A percentile compares a stretch with the other conserved stretches of the same genome.
Conservation (phyloP, 1,140 invertebrate genomes). For the Drosophila virilis region DNA sequence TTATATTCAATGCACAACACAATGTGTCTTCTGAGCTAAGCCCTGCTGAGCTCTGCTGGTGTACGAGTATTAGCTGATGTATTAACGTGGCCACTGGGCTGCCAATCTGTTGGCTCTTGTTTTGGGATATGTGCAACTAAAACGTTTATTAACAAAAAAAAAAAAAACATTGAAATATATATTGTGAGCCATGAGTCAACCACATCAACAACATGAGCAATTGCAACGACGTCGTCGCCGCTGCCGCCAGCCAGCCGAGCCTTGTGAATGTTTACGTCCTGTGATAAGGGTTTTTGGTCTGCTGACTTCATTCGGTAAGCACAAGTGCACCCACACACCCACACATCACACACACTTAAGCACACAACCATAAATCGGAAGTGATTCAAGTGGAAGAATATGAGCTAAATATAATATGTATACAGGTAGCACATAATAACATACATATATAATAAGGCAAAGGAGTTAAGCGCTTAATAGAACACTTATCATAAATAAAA, state of each 20-base stretch:
- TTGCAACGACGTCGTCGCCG: constrained; percentile 60
- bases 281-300: constrained; percentile 83
- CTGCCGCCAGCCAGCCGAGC: constrained; percentile 70
- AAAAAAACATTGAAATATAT: neutral
- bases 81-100: constrained; percentile 40
- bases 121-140: constrained; percentile 20
- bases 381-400: constrained; percentile 33
- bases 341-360: neutral
- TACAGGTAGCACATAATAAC: constrained; percentile 34
- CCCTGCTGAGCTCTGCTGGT: constrained; percentile 32
- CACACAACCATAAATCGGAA: constrained; percentile 25
- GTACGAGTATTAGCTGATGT: constrained; percentile 56
- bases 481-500: neutral
- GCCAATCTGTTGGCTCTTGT: constrained; percentile 11
- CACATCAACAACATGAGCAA: constrained; percentile 64
- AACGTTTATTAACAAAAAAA: constrained; percentile 7
- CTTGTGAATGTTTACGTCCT: constrained; percentile 79
- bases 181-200: constrained; percentile 54
- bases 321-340: constrained; percentile 15
- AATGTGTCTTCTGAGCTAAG: constrained; percentile 42
- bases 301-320: constrained; percentile 82
- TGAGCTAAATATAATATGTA: constrained; percentile 22
- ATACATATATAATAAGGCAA: constrained; percentile 4
- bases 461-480: constrained; percentile 10
- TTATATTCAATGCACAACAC: constrained; percentile 59